Evolutionary conservation across 2,113 vertebrate genomes (phyloP).

Genomic region (Romanogobio albipinnatus): DNA sequence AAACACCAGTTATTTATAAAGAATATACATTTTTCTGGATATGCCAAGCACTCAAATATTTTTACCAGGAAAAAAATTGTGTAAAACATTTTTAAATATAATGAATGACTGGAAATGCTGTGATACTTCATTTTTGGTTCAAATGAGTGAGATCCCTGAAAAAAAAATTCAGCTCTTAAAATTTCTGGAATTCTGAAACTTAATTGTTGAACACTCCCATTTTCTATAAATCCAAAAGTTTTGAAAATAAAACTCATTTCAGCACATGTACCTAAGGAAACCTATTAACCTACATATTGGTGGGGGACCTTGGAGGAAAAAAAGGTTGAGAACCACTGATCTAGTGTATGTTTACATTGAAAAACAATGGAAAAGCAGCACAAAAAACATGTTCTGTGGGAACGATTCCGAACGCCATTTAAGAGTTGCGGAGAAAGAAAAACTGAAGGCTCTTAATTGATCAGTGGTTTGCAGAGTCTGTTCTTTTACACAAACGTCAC

Average conservation of each 20-base stretch:
- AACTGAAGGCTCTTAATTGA: not conserved
- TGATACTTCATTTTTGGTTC: too few species aligned
- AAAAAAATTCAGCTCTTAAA: too few species aligned
- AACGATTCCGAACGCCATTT: not conserved
- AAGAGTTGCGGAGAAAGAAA: not conserved
- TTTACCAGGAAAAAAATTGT: too few species aligned
- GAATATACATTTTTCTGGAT: not conserved
- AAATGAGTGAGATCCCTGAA: fast-evolving
- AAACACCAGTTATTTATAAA: not conserved
- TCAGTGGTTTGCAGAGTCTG: not conserved
- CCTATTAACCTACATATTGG: not conserved
- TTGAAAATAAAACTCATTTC: not conserved
- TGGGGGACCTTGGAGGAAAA: not conserved
- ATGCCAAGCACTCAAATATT: not conserved
- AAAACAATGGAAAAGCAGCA: not conserved
- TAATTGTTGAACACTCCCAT: not conserved
- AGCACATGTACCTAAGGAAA: not conserved
- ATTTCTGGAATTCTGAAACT: too few species aligned
- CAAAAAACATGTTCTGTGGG: not conserved
- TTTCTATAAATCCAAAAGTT: not conserved
- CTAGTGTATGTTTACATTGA: not conserved
- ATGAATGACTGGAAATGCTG: too few species aligned
- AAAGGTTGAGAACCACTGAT: not conserved
- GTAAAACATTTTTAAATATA: too few species aligned
- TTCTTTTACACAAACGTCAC: not conserved